Conservation (phyloP, 64 coral and sea anemone genomes). For the Pocillopora verrucosa region DNA sequence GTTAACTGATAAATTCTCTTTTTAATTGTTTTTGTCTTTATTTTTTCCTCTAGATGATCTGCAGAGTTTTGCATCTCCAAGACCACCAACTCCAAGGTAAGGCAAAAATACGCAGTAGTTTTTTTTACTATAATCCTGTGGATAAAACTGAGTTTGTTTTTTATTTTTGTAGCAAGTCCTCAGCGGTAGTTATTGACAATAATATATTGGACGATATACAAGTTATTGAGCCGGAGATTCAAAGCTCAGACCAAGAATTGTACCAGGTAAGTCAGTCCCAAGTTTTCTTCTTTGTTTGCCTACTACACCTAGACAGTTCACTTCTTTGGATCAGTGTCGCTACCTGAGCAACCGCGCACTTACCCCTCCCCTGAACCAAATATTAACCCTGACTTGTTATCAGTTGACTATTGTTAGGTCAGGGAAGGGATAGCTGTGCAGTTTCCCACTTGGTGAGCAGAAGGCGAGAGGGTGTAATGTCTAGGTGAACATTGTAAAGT, state of each 20-base stretch:
- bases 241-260: slow-evolving; percentile 50
- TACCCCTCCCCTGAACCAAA: too few relatives aligned
- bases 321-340: not conserved
- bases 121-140: too few relatives aligned
- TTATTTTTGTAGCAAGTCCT: slow-evolving; percentile 36
- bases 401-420: too few relatives aligned
- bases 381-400: too few relatives aligned
- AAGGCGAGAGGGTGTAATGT: too few relatives aligned
- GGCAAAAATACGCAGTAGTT: not conserved
- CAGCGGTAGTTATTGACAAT: slow-evolving; percentile 50
- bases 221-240: slow-evolving; percentile 85
- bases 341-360: not conserved
- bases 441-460: too few relatives aligned
- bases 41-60: slow-evolving; percentile 60
- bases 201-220: slow-evolving; percentile 87
- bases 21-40: too few relatives aligned
- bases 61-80: slow-evolving; percentile 50
- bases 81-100: slow-evolving; percentile 64
- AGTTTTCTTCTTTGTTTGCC: not conserved
- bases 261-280: slow-evolving; percentile 51
- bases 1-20: too few relatives aligned
- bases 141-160: not conserved
- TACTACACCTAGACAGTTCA: not conserved
- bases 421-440: too few relatives aligned
- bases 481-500: too few relatives aligned